These are phyloP conservation scores for Oreocharis arfaki DNA, from an alignment of 2,113 vertebrate genomes.

Conservation along the genomic window DNA sequence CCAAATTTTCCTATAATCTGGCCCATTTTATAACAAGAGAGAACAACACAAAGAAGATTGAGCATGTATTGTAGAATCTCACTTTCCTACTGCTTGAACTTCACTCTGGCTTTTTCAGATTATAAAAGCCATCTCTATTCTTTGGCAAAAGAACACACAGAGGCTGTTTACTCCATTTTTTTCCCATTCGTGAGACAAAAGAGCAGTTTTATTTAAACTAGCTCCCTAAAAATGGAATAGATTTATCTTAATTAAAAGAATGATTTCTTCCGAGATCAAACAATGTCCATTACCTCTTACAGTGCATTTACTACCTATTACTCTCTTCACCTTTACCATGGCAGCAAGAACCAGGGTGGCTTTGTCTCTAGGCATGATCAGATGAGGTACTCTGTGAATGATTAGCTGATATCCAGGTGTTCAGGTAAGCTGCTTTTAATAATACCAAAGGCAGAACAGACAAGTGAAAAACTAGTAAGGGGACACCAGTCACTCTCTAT, in stretches of 20 bases:
- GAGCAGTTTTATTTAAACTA: not conserved
- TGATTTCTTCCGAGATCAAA: not conserved
- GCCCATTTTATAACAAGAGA: not conserved
- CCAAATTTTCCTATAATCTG: not conserved
- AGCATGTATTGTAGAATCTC: not conserved
- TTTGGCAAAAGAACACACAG: not conserved
- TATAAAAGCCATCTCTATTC: not conserved
- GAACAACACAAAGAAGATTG: not conserved
- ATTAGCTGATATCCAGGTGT: not conserved
- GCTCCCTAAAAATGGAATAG: not conserved
- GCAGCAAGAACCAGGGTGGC: not conserved
- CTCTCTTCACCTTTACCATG: not conserved
- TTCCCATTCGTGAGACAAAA: not conserved
- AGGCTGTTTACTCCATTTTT: not conserved
- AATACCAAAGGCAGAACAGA: not conserved
- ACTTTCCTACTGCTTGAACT: not conserved
- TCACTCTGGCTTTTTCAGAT: not conserved
- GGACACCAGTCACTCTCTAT: not conserved
- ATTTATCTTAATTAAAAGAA: not conserved
- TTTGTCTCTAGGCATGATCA: not conserved
- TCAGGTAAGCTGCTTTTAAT: not conserved
- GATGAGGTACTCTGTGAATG: not conserved
- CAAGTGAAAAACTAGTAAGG: not conserved
- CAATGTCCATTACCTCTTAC: not conserved
- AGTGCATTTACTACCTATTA: not conserved